Conservation (phyloP, 2,888 invertebrate species). For the Stenodera caucasica region DNA sequence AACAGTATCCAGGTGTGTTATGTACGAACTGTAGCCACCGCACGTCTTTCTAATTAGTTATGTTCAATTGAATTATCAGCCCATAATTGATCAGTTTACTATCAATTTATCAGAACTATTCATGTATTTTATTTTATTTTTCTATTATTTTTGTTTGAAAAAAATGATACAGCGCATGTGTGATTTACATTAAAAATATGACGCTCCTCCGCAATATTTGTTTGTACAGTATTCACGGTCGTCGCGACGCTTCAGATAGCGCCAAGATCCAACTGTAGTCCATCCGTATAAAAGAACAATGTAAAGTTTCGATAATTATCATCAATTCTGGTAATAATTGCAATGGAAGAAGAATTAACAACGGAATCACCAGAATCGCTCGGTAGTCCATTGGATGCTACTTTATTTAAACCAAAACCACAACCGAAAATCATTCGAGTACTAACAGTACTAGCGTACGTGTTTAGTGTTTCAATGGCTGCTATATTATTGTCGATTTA, state of each 20-base stretch:
- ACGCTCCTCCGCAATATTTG: conserved; percentile 26
- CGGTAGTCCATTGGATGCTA: conserved; percentile 30
- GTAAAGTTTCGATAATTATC: background rate
- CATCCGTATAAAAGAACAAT: conserved; percentile 17
- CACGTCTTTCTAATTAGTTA: background rate
- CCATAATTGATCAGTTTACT: background rate
- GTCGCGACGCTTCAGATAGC: conserved; percentile 31
- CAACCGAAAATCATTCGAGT: conserved; percentile 61
- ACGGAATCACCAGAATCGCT: conserved; percentile 25
- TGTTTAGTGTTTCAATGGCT: conserved; percentile 82
- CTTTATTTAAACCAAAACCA: conserved; percentile 43
- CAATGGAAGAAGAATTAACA: conserved; percentile 36
- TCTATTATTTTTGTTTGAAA: conserved; percentile 1
- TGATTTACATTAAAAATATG: conserved; percentile 30
- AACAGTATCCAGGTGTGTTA: conserved; percentile 2
- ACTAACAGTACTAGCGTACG: conserved; percentile 78
- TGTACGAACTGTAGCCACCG: background rate
- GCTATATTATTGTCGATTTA: conserved; percentile 80
- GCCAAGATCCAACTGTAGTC: conserved; percentile 16
- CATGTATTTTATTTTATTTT: too few species aligned
- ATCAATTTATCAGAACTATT: background rate
- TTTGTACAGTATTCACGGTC: conserved; percentile 29
- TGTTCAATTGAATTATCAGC: background rate
- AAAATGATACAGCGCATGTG: conserved; percentile 27
- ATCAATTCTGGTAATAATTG: background rate